Evolutionary conservation across 2,113 vertebrate species (phyloP).

Genomic region (Chloroceryle aenea): DNA sequence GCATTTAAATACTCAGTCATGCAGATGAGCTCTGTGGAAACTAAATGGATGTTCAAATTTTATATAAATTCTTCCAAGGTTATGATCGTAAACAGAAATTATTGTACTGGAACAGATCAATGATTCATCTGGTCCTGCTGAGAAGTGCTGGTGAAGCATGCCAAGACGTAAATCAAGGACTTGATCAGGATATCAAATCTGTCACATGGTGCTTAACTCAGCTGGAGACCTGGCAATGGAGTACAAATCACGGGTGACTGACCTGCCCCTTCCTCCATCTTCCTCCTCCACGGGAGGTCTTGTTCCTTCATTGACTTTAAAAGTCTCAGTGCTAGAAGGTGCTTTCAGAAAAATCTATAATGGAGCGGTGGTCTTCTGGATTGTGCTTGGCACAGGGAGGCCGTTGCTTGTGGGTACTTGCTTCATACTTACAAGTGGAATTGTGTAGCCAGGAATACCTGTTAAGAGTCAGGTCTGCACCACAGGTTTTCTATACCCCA

Average conservation of each 20-base stretch:
- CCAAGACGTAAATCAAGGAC: constrained; percentile 45
- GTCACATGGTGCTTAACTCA: constrained; percentile 31
- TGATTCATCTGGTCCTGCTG: constrained; percentile 59
- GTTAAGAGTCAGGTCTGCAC: not conserved
- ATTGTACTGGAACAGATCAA: constrained; percentile 59
- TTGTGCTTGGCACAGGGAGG: not conserved
- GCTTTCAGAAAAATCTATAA: not conserved
- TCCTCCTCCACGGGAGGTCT: not conserved
- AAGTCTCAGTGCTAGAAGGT: not conserved
- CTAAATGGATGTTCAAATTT: not conserved
- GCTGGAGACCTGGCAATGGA: constrained; percentile 18
- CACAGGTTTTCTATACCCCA: not conserved
- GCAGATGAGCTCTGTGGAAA: not conserved
- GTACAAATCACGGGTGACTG: not conserved
- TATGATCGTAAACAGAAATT: constrained; percentile 33
- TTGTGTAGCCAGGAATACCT: not conserved
- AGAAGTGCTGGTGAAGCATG: not conserved
- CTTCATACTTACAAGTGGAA: not conserved
- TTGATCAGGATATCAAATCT: constrained; percentile 24
- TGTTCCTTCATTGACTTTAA: not conserved
- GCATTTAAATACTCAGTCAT: not conserved
- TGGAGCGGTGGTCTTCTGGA: not conserved
- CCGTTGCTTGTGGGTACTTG: not conserved
- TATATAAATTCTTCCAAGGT: constrained; percentile 26
- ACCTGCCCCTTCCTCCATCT: not conserved